Percentiles rank a stretch among this genome's conserved stretches.
These are phyloP conservation scores for Diglossa brunneiventris DNA, from an alignment of 2,113 vertebrate genomes.

Conservation along the genomic window DNA sequence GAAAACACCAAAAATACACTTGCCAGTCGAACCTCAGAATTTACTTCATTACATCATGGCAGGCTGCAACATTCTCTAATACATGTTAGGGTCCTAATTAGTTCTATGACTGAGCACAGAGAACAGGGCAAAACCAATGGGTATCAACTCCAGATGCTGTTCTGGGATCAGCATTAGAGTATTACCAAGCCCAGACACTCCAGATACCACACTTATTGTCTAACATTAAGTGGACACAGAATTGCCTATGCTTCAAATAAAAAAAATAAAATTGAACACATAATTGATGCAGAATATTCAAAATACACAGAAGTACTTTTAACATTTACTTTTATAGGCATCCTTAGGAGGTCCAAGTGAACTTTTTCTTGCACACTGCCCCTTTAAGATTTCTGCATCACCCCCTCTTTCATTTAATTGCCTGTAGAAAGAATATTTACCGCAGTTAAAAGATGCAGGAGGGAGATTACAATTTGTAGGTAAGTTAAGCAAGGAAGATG, in stretches of 20 bases:
- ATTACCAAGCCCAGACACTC: background rate
- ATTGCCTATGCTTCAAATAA: background rate
- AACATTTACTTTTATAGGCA: background rate
- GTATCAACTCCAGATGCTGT: background rate
- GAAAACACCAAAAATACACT: background rate
- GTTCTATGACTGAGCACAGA: background rate
- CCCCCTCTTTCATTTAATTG: background rate
- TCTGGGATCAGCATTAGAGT: background rate
- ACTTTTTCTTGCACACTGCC: background rate
- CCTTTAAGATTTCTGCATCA: background rate
- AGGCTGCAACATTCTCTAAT: background rate
- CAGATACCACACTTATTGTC: background rate
- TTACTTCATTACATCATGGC: background rate
- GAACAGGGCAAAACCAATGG: background rate
- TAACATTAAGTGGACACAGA: background rate
- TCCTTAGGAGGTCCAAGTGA: background rate
- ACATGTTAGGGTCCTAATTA: background rate
- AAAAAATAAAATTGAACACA: background rate
- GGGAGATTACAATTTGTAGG: slow-evolving; percentile 34
- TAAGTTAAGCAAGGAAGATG: slow-evolving; percentile 37
- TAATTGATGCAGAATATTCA: background rate
- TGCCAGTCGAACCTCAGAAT: background rate
- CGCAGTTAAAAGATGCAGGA: background rate
- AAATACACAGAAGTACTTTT: background rate
- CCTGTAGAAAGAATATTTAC: background rate